Percentiles rank a stretch among this genome's conserved stretches.
phyloP scores from a whole-genome alignment of 2,113 vertebrate species.

The Gnathonemus echidnorhynchus region DNA sequence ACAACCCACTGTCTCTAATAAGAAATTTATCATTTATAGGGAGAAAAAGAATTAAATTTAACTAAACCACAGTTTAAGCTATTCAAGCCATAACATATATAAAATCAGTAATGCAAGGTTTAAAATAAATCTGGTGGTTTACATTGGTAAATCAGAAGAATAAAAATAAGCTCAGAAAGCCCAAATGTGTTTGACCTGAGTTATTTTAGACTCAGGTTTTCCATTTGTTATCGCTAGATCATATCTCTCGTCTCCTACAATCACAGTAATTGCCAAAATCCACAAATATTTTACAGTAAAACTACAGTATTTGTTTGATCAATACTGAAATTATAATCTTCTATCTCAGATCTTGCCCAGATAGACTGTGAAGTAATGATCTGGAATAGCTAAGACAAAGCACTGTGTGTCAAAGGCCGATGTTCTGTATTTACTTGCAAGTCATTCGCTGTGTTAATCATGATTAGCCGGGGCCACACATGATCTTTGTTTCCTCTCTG shows the following conservation, averaged over 20 bases:
- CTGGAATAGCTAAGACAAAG: neutral
- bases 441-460: neutral
- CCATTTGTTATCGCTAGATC: neutral
- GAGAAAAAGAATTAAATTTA: neutral
- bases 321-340: neutral
- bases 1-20: neutral
- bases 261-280: neutral
- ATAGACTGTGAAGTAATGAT: neutral
- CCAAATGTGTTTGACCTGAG: neutral
- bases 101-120: neutral
- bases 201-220: neutral
- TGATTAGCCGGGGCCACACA: neutral
- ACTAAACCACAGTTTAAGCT: neutral
- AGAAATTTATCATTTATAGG: neutral
- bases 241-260: neutral
- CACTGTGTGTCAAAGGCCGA: neutral
- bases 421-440: neutral
- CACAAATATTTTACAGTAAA: neutral
- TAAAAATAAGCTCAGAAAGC: neutral
- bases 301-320: neutral
- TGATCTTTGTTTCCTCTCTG: neutral
- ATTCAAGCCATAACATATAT: neutral
- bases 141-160: neutral
- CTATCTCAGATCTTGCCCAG: neutral
- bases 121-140: neutral